Percentiles rank a stretch among this genome's conserved stretches.
These are phyloP conservation scores for Patiria pectinifera DNA, from an alignment of 53 echinoderm and acorn worm species.

Conservation along the genomic window DNA sequence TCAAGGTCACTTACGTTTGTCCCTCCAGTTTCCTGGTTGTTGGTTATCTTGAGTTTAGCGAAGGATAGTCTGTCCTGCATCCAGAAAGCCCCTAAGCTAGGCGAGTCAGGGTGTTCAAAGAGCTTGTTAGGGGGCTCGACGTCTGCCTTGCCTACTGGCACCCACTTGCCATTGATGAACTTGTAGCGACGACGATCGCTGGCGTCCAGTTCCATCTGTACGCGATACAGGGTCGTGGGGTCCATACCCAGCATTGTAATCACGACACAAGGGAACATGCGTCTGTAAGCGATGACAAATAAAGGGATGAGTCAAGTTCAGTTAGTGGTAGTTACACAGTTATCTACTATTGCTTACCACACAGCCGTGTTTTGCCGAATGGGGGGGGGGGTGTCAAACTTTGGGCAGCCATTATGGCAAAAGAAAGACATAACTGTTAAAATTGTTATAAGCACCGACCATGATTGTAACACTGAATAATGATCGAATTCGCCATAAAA, in stretches of 20 bases:
- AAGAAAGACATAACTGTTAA: too few species aligned
- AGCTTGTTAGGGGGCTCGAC: slow-evolving; percentile 52
- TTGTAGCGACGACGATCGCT: slow-evolving; percentile 77
- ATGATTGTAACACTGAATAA: too few species aligned
- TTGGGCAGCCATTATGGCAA: too few species aligned
- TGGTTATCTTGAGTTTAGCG: slow-evolving; percentile 93
- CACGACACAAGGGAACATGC: slow-evolving; percentile 83
- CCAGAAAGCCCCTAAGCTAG: slow-evolving; percentile 82
- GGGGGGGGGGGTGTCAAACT: too few species aligned
- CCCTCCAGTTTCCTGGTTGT: slow-evolving; percentile 75
- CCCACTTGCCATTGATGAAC: slow-evolving; percentile 90
- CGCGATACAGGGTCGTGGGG: slow-evolving; percentile 64
- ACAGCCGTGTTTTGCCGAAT: too few species aligned
- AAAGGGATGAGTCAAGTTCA: neutral
- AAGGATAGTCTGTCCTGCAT: slow-evolving; percentile 78
- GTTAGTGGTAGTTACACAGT: neutral
- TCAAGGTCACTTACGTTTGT: slow-evolving; percentile 68
- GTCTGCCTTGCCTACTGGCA: slow-evolving; percentile 81
- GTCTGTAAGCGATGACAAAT: slow-evolving; percentile 40
- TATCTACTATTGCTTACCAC: too few species aligned
- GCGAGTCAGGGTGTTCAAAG: slow-evolving; percentile 81
- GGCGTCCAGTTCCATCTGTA: slow-evolving; percentile 64
- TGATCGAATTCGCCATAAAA: too few species aligned
- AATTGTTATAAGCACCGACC: too few species aligned
- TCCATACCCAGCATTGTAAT: slow-evolving; percentile 68